Evolutionary conservation across 2,888 invertebrate species (phyloP).

Genomic region (Auanema freiburgensis): DNA sequence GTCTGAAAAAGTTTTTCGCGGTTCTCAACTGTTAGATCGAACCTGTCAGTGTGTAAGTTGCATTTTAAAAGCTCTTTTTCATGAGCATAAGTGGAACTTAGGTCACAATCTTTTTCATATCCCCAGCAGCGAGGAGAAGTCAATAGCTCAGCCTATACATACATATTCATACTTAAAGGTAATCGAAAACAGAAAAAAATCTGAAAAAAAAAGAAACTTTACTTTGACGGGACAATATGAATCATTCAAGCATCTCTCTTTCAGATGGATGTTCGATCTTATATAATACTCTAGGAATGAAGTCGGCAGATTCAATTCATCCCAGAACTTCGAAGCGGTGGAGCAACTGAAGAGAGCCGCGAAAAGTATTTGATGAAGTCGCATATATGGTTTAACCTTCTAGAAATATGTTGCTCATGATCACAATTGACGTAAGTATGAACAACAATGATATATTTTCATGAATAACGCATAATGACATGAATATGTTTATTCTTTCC

Average conservation of each 20-base stretch:
- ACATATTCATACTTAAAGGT: neutral
- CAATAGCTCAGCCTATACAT: neutral
- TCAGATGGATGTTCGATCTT: neutral
- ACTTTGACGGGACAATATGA: constrained; percentile 6
- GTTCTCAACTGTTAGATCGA: neutral
- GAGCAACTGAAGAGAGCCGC: too few species aligned
- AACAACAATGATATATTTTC: too few species aligned
- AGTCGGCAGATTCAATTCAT: constrained; percentile 18
- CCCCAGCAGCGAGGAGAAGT: constrained; percentile 32
- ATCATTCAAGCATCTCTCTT: constrained; percentile 9
- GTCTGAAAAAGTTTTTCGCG: neutral
- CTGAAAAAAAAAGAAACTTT: neutral
- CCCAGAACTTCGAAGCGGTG: neutral
- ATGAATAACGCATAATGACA: too few species aligned
- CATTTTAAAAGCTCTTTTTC: constrained; percentile 13
- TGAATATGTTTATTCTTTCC: too few species aligned
- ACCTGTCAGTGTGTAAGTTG: neutral
- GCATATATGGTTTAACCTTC: too few species aligned
- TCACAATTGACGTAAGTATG: too few species aligned
- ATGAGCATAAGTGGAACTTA: constrained; percentile 3
- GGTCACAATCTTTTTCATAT: constrained; percentile 18
- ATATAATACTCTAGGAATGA: constrained; percentile 18
- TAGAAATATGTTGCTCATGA: too few species aligned
- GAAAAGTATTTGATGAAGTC: too few species aligned
- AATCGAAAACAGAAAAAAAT: constrained; percentile 3